Evolutionary conservation across 1,140 invertebrate species (phyloP).

Genomic region (Drosophila arawakana): DNA sequence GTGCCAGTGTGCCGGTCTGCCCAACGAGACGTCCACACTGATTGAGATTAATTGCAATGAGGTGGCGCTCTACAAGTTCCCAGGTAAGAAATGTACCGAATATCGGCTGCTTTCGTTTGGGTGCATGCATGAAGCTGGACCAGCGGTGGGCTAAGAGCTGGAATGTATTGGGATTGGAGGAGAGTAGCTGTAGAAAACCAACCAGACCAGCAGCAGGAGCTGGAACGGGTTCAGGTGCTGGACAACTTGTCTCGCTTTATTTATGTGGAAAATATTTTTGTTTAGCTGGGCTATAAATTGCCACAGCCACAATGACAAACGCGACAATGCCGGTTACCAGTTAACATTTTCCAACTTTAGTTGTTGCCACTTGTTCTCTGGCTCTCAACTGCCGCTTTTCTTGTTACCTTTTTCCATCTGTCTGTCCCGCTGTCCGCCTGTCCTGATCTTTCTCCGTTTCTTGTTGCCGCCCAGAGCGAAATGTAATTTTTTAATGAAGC

Average conservation of each 20-base stretch:
- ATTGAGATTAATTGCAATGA: slow-evolving; percentile 88
- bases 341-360: slow-evolving; percentile 2
- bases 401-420: too few species aligned
- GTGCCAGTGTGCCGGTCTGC: slow-evolving; percentile 87
- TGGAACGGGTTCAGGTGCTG: neutral
- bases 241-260: slow-evolving; percentile 65
- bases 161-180: too few species aligned
- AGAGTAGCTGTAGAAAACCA: too few species aligned
- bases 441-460: neutral
- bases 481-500: slow-evolving; percentile 81
- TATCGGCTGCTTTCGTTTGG: neutral
- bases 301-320: slow-evolving; percentile 18
- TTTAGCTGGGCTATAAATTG: slow-evolving; percentile 60
- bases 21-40: slow-evolving; percentile 86
- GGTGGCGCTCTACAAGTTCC: slow-evolving; percentile 87
- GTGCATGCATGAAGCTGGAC: neutral
- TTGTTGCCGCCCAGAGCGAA: slow-evolving; percentile 52
- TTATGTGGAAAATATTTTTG: slow-evolving; percentile 79
- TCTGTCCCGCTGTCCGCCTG: neutral
- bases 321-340: slow-evolving; percentile 24
- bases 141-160: too few species aligned
- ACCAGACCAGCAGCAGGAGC: too few species aligned
- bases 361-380: slow-evolving; percentile 18
- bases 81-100: slow-evolving; percentile 84
- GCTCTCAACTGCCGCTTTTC: too few species aligned